These are phyloP conservation scores for Gymnorhina tibicen DNA, from an alignment of 2,113 vertebrate genomes.

Conservation along the genomic window DNA sequence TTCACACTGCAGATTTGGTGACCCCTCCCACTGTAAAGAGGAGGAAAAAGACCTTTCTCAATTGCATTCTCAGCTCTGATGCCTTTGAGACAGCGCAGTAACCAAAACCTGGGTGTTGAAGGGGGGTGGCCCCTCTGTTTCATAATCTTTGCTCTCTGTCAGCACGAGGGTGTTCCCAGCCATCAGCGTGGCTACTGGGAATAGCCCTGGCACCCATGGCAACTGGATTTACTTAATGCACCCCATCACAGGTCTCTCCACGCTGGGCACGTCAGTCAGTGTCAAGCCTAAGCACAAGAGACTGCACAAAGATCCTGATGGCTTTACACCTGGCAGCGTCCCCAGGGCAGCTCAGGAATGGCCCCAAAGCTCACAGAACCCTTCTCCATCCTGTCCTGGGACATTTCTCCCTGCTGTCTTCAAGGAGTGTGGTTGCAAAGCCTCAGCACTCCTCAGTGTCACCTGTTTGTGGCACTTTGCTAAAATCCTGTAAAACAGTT, in stretches of 20 bases:
- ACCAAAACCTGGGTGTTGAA: too few species aligned
- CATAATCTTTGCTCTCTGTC: neutral
- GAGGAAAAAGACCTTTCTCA: neutral
- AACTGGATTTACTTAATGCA: neutral
- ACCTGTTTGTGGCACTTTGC: neutral
- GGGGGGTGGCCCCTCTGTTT: neutral
- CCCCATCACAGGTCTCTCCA: neutral
- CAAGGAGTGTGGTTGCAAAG: neutral
- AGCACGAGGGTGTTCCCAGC: neutral
- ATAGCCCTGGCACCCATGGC: neutral
- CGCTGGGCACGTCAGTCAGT: accelerated
- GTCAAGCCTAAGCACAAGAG: neutral
- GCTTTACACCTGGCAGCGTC: neutral
- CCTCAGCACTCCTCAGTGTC: neutral
- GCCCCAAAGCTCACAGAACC: neutral
- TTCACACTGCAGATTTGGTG: neutral
- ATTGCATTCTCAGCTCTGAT: neutral
- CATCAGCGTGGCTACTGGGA: neutral
- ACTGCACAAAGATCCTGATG: neutral
- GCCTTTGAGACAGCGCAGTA: neutral
- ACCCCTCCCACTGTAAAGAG: neutral
- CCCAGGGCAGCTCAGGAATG: neutral
- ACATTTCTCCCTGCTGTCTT: neutral
- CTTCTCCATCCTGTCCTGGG: neutral
- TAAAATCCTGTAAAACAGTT: accelerated